Percentiles rank a stretch among this genome's conserved stretches.
phyloP scores from a whole-genome alignment of 2,797 vertebrate species.

The Scolopax rusticola region DNA sequence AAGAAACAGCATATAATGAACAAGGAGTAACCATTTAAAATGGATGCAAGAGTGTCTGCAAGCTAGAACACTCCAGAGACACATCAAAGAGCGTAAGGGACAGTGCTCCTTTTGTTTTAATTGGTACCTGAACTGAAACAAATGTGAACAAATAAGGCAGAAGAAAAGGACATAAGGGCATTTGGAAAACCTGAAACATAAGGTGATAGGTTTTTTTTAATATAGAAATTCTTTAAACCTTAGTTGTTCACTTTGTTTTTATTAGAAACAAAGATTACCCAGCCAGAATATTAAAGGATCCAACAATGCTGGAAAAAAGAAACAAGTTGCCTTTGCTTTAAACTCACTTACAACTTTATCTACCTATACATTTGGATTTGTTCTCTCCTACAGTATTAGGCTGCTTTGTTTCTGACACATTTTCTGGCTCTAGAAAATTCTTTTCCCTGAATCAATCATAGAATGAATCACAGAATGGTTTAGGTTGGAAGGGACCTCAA shows the following conservation, averaged over 20 bases:
- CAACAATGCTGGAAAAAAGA: background rate
- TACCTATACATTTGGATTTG: background rate
- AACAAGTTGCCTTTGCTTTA: background rate
- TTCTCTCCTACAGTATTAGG: background rate
- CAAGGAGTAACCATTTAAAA: background rate
- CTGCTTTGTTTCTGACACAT: background rate
- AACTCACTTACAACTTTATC: background rate
- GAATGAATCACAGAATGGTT: background rate
- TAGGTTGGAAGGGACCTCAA: too few species aligned
- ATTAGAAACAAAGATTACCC: background rate
- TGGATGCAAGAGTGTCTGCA: accelerated
- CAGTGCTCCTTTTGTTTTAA: background rate
- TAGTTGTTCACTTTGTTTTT: background rate
- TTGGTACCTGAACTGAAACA: background rate
- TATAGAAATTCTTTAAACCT: background rate
- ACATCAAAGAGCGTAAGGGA: background rate
- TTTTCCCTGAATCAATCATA: background rate
- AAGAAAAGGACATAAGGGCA: background rate
- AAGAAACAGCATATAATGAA: background rate
- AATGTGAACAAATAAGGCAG: background rate
- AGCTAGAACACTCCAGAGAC: background rate
- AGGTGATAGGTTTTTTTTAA: accelerated
- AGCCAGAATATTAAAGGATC: background rate
- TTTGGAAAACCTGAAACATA: background rate
- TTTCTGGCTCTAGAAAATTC: background rate